Evolutionary conservation across 2,113 vertebrate genomes (phyloP), one percentile per base, ranked within the genome.

Genomic region (Typhlomys cinereus): DNA sequence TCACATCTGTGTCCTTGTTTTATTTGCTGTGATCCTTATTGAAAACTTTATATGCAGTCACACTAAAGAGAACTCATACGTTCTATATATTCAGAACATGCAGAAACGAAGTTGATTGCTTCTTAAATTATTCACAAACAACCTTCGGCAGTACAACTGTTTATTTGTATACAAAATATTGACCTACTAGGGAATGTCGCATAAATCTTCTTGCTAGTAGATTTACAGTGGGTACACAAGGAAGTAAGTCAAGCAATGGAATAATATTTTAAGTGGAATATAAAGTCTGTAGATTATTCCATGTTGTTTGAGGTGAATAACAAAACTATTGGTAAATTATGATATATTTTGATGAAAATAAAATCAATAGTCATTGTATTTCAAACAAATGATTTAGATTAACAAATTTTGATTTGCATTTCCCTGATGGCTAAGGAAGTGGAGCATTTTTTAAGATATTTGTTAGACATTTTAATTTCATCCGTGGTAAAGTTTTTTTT

Each of bases 171-270:
- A 93, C 69, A 84, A 86, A 84, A 13, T 92, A 94, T 92, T 95
- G 84, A 86, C 89, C 75, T 91, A 95, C 20, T 61, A 82, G 74
- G 46, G 66, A 79, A 87, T 94, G 84, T 64, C 81, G 93, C 86
- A 94, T 94, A 95, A 96, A 92, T 94, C 85, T 75, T 92, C 36
- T 44, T 95, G 36, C 31, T 89, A 64, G 64, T 89, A 95, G 80
- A 95, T 91, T 96, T 94, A 96, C 75, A 34, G 85, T 50, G 18
- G 3, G n/a, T 95, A 46, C 89, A 86, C 46, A 92, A 86, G 81
- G 86, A 94, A 95, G 86, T 91, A 91, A 96, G 57, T 94, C 39
- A 93, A 69, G 64, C 39, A 78, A 39, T 12, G 62, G 76, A 92
- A 78, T 59, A 93, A 27, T 67, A 12, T 75, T 87, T 88, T 80